Conservation (phyloP, 2,797 vertebrate species). For the Cuculus canorus region DNA sequence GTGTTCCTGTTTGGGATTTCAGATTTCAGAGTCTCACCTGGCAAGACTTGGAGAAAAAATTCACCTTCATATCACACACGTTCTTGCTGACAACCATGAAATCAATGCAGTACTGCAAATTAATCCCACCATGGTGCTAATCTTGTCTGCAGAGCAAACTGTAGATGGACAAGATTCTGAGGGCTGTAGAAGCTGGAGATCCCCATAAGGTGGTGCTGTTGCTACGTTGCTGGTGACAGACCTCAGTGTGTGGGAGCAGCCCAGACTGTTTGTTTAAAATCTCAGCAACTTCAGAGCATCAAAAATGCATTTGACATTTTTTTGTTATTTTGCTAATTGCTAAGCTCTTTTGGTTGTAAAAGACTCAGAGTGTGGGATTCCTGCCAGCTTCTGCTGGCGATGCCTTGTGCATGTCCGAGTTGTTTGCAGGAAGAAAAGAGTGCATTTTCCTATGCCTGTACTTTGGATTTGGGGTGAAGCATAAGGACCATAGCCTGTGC, state of each 20-base stretch:
- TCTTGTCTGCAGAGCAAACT: rapidly evolving
- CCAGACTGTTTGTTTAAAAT: slow-evolving; percentile 34
- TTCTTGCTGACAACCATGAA: not conserved
- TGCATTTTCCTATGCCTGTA: not conserved
- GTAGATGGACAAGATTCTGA: not conserved
- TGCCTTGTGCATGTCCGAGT: rapidly evolving
- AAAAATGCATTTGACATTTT: slow-evolving; percentile 26
- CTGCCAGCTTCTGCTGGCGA: not conserved
- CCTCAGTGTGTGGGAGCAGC: not conserved
- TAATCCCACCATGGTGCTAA: not conserved
- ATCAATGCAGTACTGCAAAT: not conserved
- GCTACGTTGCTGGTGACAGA: not conserved
- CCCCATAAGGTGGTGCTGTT: slow-evolving; percentile 56
- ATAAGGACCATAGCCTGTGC: not conserved
- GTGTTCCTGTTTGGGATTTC: not conserved
- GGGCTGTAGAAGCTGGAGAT: not conserved
- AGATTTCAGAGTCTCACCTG: rapidly evolving
- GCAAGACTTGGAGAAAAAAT: not conserved
- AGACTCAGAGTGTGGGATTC: not conserved
- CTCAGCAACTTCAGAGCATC: slow-evolving; percentile 27
- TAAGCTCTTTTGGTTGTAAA: not conserved
- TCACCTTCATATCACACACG: not conserved
- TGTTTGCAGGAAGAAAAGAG: not conserved
- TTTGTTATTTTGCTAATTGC: slow-evolving; percentile 64
- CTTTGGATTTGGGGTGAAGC: not conserved